Conservation (phyloP, 2,797 vertebrate species). For the Zalophus californianus region DNA sequence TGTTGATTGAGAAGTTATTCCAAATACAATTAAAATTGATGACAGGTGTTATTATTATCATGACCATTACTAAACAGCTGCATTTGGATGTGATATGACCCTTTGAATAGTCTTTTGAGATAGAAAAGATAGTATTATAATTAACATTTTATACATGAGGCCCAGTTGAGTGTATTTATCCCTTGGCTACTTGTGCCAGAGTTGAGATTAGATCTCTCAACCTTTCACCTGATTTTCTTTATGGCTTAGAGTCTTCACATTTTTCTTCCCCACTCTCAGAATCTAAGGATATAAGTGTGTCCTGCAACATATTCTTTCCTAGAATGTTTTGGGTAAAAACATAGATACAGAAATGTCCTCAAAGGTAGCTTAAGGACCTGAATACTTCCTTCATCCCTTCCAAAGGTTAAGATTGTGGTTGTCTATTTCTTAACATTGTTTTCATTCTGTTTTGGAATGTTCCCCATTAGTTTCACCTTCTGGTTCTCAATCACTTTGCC, state of each 20-base stretch:
- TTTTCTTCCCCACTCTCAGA: not conserved
- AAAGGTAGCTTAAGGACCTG: not conserved
- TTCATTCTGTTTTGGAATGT: not conserved
- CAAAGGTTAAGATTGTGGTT: not conserved
- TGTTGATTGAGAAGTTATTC: conserved; percentile 47
- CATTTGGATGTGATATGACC: conserved; percentile 9
- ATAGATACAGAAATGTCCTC: not conserved
- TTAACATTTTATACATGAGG: not conserved
- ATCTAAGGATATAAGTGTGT: not conserved
- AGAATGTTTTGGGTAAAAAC: not conserved
- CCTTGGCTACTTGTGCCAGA: not conserved
- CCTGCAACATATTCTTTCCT: not conserved
- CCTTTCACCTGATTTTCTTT: not conserved
- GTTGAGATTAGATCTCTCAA: not conserved
- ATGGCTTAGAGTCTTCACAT: not conserved
- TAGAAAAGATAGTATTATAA: not conserved
- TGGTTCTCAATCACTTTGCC: not conserved
- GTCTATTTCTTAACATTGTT: not conserved
- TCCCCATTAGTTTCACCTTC: not conserved
- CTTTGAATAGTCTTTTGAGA: not conserved
- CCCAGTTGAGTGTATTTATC: not conserved
- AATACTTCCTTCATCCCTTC: not conserved
- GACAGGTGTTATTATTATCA: not conserved
- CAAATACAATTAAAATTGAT: conserved; percentile 60
- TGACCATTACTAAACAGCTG: not conserved